Conservation (phyloP, 2,888 invertebrate species). For the Oscheius onirici region DNA sequence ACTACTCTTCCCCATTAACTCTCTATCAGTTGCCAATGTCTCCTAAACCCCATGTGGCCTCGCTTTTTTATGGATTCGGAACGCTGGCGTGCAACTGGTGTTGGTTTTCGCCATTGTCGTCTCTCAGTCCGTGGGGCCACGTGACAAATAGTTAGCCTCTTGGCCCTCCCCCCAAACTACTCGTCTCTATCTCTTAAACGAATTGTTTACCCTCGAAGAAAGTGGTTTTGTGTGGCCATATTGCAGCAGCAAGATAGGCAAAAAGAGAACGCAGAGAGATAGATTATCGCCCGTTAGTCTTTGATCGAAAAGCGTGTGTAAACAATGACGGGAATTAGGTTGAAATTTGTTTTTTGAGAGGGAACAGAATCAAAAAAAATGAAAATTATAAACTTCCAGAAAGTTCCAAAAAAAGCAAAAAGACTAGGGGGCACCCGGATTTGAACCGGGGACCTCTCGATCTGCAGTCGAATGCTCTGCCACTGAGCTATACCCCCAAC, state of each 20-base stretch:
- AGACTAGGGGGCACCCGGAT: constrained; percentile 63
- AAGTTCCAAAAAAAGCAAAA: constrained; percentile 22
- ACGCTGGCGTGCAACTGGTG: constrained; percentile 2
- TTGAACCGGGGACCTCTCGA: constrained; percentile 70
- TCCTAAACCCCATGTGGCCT: neutral
- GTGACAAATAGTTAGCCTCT: constrained; percentile 5
- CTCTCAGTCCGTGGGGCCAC: neutral
- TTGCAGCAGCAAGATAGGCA: too few species aligned
- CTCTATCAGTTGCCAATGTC: too few species aligned
- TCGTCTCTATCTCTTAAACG: neutral
- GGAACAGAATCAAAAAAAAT: neutral
- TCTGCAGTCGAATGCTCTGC: constrained; percentile 71
- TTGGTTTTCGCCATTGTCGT: constrained; percentile 10
- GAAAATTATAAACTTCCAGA: neutral
- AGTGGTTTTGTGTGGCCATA: neutral
- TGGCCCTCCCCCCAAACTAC: neutral
- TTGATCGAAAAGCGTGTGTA: neutral
- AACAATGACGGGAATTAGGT: neutral
- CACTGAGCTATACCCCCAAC: constrained; percentile 69
- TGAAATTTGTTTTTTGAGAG: neutral
- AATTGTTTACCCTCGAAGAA: neutral
- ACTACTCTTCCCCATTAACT: too few species aligned
- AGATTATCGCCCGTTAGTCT: neutral
- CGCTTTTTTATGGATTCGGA: neutral
- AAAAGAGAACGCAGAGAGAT: too few species aligned